Percentiles rank a stretch among this genome's conserved stretches.
phyloP scores from a whole-genome alignment of 2,888 invertebrate species.

The Chesias legatella region DNA sequence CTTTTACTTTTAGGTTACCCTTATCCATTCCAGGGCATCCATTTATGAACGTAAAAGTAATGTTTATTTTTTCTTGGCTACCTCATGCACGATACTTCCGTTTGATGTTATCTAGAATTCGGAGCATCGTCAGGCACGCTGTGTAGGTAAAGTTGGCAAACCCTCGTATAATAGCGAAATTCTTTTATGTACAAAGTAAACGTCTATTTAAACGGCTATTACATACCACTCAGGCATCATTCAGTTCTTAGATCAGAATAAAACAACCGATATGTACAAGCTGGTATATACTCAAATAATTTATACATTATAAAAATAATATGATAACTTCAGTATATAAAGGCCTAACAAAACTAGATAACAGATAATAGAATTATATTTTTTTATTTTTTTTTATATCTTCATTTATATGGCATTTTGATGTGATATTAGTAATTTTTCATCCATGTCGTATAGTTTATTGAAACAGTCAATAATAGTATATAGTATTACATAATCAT shows the following conservation, averaged over 20 bases:
- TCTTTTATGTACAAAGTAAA: conserved; percentile 38
- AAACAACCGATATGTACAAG: conserved; percentile 63
- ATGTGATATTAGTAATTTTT: no score
- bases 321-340: no score
- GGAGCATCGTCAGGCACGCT: conserved; percentile 48
- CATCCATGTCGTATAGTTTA: no score
- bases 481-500: no score
- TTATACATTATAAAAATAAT: not conserved
- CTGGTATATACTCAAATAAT: conserved; percentile 52
- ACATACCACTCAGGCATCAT: conserved; percentile 41
- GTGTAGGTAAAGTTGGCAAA: conserved; percentile 52
- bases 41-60: no score
- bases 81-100: conserved; percentile 33
- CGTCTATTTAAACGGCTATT: conserved; percentile 55
- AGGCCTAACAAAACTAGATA: no score
- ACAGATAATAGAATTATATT: no score
- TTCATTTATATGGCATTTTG: no score
- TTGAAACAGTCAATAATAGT: no score
- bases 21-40: no score
- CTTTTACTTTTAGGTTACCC: no score
- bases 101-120: conserved; percentile 64
- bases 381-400: no score
- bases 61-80: conserved; percentile 31
- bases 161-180: conserved; percentile 54
- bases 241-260: conserved; percentile 36